A percentile compares a stretch with the other conserved stretches of the same genome.
These are phyloP conservation scores for Crocallis elinguaria DNA, from an alignment of 2,888 invertebrate genomes.

Conservation along the genomic window DNA sequence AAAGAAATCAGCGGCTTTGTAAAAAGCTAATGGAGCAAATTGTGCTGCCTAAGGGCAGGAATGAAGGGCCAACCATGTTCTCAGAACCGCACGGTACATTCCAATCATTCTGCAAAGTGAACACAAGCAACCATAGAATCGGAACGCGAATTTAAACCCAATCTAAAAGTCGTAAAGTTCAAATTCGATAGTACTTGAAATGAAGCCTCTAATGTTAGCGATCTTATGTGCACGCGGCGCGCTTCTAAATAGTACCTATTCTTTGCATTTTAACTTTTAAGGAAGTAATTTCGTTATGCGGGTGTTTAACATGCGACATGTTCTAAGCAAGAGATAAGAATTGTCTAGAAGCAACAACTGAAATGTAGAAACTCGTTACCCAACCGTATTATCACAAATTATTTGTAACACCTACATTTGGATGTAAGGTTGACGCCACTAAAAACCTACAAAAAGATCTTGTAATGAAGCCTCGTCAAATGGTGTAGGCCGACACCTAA, in stretches of 20 bases:
- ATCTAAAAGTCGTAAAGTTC: slow-evolving; percentile 3
- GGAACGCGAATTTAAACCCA: slow-evolving; percentile 23
- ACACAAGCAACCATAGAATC: slow-evolving; percentile 31
- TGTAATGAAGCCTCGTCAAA: slow-evolving; percentile 19
- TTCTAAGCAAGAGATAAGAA: slow-evolving; percentile 22
- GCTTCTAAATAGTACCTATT: slow-evolving; percentile 54
- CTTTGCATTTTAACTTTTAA: slow-evolving; percentile 58
- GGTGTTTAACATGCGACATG: slow-evolving; percentile 37
- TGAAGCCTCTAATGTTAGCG: slow-evolving; percentile 10
- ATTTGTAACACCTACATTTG: neutral
- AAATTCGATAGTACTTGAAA: slow-evolving; percentile 5
- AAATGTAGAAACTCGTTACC: slow-evolving; percentile 9
- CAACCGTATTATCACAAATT: slow-evolving; percentile 12
- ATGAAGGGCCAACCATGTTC: slow-evolving; percentile 54
- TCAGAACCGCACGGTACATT: slow-evolving; percentile 60
- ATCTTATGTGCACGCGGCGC: slow-evolving; percentile 40
- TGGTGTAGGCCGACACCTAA: slow-evolving; percentile 26
- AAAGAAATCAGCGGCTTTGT: slow-evolving; percentile 42
- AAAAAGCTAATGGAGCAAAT: slow-evolving; percentile 59
- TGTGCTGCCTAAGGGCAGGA: slow-evolving; percentile 49
- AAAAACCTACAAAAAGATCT: slow-evolving; percentile 20
- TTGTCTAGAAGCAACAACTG: slow-evolving; percentile 11
- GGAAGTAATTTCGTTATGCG: slow-evolving; percentile 48
- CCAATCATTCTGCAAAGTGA: slow-evolving; percentile 54
- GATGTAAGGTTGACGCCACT: slow-evolving; percentile 6